Percentiles rank a stretch among this genome's conserved stretches.
Evolutionary conservation across 2,113 vertebrate genomes (phyloP).

Genomic region (Indicator indicator): DNA sequence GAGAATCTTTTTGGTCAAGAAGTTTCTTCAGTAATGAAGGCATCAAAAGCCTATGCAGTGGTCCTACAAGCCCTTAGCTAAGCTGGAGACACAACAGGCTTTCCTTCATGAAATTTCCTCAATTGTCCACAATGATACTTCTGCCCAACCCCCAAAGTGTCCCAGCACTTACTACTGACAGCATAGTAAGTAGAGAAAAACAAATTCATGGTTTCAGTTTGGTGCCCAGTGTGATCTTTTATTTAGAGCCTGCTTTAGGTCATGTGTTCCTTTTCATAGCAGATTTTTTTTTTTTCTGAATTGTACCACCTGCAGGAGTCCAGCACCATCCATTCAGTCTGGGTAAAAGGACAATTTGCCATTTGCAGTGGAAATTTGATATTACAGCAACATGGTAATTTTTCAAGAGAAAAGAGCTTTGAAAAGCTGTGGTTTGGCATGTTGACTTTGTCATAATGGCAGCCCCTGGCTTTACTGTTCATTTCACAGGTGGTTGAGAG

Average conservation of each 20-base stretch:
- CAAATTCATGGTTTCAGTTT: background rate
- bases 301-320: background rate
- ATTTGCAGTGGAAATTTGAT: background rate
- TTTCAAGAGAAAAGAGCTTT: background rate
- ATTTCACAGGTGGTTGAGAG: background rate
- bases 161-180: background rate
- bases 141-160: background rate
- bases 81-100: background rate
- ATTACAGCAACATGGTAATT: background rate
- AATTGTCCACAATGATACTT: background rate
- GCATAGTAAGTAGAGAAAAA: background rate
- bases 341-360: background rate
- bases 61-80: background rate
- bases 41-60: background rate
- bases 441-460: background rate
- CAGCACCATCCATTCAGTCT: background rate
- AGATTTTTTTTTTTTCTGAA: background rate
- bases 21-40: background rate
- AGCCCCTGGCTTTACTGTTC: background rate
- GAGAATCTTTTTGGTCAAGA: too few relatives aligned
- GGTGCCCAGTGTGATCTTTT: background rate
- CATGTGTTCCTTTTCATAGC: background rate
- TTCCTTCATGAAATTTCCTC: background rate
- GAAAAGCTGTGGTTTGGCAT: background rate
- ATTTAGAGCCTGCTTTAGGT: background rate